Conservation (phyloP, 2,113 vertebrate species). For the Elgaria multicarinata region DNA sequence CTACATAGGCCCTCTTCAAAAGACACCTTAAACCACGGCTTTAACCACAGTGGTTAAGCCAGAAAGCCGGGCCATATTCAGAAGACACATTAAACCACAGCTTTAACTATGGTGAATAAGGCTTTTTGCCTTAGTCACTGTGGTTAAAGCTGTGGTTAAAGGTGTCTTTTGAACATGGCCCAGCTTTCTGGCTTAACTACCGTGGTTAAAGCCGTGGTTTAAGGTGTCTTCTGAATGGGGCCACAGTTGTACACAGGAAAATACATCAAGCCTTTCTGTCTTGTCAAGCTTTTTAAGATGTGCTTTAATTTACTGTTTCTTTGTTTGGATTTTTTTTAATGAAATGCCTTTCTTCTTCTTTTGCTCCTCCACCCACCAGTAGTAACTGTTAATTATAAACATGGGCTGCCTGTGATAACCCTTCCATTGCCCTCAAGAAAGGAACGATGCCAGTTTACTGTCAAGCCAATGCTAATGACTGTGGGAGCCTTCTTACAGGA, state of each 20-base stretch:
- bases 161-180: too few species aligned
- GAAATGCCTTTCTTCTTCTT: background rate
- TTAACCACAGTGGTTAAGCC: too few species aligned
- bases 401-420: slow-evolving; percentile 88
- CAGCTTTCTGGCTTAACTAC: too few species aligned
- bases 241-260: background rate
- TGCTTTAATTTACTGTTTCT: background rate
- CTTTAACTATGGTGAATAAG: too few species aligned
- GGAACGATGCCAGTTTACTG: slow-evolving; percentile 88
- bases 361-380: slow-evolving; percentile 67
- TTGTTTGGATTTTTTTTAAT: background rate
- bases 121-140: too few species aligned
- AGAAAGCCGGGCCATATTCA: too few species aligned
- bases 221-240: too few species aligned
- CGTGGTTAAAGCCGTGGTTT: too few species aligned
- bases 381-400: slow-evolving; percentile 82
- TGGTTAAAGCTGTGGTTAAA: too few species aligned
- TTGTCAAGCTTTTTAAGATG: background rate
- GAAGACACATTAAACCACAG: too few species aligned
- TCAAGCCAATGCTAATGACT: slow-evolving; percentile 85
- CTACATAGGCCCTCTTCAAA: too few species aligned
- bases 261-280: background rate
- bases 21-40: too few species aligned
- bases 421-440: slow-evolving; percentile 87
- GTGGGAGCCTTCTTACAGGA: slow-evolving; percentile 86